Conservation (phyloP, 2,888 invertebrate genomes). For the Lasioglossum calceatum region DNA sequence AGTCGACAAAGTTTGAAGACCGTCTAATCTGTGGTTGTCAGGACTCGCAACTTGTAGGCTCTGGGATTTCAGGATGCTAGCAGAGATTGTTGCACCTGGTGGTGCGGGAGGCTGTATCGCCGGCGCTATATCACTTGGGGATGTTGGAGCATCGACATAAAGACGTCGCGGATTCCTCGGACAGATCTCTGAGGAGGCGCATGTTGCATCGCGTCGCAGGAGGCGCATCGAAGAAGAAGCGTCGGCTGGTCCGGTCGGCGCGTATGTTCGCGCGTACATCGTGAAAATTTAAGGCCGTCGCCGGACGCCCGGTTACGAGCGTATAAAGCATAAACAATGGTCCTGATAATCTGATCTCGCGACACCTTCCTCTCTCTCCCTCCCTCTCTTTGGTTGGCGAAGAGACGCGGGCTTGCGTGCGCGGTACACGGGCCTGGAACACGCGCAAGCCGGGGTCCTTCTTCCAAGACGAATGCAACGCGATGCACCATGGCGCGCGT, state of each 20-base stretch:
- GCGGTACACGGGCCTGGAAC: constrained; percentile 41
- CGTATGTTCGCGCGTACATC: constrained; percentile 51
- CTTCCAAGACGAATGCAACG: constrained; percentile 56
- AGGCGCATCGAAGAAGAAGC: constrained; percentile 37
- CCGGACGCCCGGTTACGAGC: constrained; percentile 36
- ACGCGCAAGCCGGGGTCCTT: constrained; percentile 3
- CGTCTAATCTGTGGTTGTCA: neutral
- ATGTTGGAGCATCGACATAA: constrained; percentile 60
- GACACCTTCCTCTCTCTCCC: constrained; percentile 51
- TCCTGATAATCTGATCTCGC: constrained; percentile 71
- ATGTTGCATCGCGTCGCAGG: constrained; percentile 33
- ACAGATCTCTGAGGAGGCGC: constrained; percentile 26
- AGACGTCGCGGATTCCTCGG: constrained; percentile 64
- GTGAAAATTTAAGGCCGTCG: constrained; percentile 67
- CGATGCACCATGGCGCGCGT: constrained; percentile 14
- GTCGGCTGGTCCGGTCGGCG: constrained; percentile 2
- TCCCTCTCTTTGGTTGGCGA: neutral
- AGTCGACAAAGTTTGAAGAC: no score
- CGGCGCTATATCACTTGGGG: constrained; percentile 60
- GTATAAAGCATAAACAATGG: constrained; percentile 72
- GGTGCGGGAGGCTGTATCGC: constrained; percentile 51
- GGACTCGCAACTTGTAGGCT: neutral
- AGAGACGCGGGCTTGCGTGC: constrained; percentile 32
- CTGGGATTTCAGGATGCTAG: neutral
- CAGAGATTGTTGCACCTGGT: constrained; percentile 35